phyloP scores from a whole-genome alignment of 2,113 vertebrate species.

The Sula dactylatra region DNA sequence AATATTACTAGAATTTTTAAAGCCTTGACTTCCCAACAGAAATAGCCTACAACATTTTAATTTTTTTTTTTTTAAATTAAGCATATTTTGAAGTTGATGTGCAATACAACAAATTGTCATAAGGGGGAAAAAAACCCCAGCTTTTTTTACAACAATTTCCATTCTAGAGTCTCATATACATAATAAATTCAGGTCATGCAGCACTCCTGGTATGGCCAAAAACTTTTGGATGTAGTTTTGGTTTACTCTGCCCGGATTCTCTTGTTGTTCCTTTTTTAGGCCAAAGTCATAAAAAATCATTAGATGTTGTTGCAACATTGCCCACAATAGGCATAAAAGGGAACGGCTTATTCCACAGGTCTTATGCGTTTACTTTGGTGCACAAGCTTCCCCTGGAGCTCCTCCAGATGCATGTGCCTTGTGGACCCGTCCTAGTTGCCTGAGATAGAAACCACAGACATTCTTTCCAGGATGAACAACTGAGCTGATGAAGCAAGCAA shows the following conservation, averaged over 20 bases:
- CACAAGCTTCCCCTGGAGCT: not conserved
- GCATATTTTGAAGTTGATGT: not conserved
- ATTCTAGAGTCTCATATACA: not conserved
- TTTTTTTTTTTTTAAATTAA: not conserved
- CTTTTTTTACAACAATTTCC: not conserved
- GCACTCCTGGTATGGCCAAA: not conserved
- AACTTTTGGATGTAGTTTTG: not conserved
- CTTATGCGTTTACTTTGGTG: not conserved
- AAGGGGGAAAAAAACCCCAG: accelerated
- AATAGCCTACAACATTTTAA: not conserved
- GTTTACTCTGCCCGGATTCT: not conserved
- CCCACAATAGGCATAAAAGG: not conserved
- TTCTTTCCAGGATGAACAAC: conserved; percentile 43
- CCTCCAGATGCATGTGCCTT: not conserved
- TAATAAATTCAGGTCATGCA: not conserved
- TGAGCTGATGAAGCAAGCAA: not conserved
- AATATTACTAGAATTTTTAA: not conserved
- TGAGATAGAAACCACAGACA: not conserved
- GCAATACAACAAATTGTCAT: not conserved
- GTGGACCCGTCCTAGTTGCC: conserved; percentile 26
- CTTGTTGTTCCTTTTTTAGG: not conserved
- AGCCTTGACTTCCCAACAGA: not conserved
- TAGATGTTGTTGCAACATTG: not conserved
- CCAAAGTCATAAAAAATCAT: not conserved
- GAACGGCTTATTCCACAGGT: not conserved